Conservation (phyloP, 2,797 vertebrate species). For the Xenops minutus region DNA sequence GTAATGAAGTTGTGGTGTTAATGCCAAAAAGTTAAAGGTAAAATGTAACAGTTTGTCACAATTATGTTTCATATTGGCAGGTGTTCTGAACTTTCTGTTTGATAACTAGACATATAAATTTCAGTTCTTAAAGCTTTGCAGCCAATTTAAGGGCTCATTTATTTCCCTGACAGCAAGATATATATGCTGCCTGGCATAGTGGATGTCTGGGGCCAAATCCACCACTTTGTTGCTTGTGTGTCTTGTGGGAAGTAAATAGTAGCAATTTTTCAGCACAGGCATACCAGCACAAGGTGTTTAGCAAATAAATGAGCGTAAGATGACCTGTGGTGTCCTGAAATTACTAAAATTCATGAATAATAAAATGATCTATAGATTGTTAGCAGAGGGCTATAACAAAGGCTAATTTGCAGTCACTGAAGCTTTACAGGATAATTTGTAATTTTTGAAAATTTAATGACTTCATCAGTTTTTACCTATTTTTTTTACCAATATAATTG, state of each 20-base stretch:
- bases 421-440: slow-evolving; percentile 79
- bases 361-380: slow-evolving; percentile 84
- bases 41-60: slow-evolving; percentile 85
- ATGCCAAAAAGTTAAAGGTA: slow-evolving; percentile 77
- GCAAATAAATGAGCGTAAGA: slow-evolving; percentile 82
- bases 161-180: slow-evolving; percentile 85
- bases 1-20: slow-evolving; percentile 69
- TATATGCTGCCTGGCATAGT: slow-evolving; percentile 77
- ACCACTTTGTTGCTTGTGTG: slow-evolving; percentile 75
- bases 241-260: slow-evolving; percentile 79
- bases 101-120: slow-evolving; percentile 87
- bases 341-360: slow-evolving; percentile 83
- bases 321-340: slow-evolving; percentile 81
- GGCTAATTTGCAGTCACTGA: slow-evolving; percentile 81
- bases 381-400: slow-evolving; percentile 76
- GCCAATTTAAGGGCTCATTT: slow-evolving; percentile 87
- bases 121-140: slow-evolving; percentile 84
- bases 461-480: slow-evolving; percentile 78
- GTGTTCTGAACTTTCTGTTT: slow-evolving; percentile 85
- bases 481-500: slow-evolving; percentile 72
- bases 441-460: slow-evolving; percentile 83
- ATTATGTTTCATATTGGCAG: slow-evolving; percentile 84
- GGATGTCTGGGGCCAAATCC: slow-evolving; percentile 79
- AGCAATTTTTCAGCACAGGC: slow-evolving; percentile 80
- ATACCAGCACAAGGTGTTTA: slow-evolving; percentile 75